phyloP scores from a whole-genome alignment of 1,140 invertebrate genomes.

The Linepithema humile region DNA sequence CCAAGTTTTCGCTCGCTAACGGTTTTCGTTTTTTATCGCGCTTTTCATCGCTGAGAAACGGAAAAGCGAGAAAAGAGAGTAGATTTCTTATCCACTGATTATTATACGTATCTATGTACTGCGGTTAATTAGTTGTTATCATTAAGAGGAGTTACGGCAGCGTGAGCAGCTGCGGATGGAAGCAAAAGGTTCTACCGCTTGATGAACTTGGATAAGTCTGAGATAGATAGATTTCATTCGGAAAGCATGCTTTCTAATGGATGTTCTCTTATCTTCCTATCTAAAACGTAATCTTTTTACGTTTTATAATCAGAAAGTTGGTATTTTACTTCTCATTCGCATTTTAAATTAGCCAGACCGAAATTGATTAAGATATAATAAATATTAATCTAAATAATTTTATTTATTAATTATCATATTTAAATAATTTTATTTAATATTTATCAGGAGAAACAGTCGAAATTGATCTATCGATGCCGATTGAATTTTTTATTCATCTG shows the following conservation, averaged over 20 bases:
- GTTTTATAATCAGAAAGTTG: neutral
- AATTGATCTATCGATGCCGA: neutral
- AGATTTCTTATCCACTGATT: neutral
- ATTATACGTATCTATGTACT: neutral
- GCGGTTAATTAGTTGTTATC: neutral
- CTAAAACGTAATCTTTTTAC: neutral
- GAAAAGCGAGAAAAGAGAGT: neutral
- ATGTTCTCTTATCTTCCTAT: neutral
- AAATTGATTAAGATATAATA: neutral
- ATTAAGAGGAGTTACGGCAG: neutral
- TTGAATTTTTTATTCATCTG: neutral
- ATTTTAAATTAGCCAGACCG: neutral
- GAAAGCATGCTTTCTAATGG: neutral
- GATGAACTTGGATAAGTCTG: neutral
- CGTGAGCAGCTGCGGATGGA: neutral
- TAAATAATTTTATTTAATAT: neutral
- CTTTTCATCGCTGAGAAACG: neutral
- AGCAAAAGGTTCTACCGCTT: neutral
- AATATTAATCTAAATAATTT: neutral
- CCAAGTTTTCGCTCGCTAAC: neutral
- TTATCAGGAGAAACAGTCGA: neutral
- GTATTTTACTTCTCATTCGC: neutral
- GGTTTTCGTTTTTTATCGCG: neutral
- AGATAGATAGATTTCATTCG: neutral
- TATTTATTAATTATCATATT: neutral